Percentiles rank a stretch among this genome's conserved stretches.
phyloP scores from a whole-genome alignment of 2,888 invertebrate genomes.

The Hermaeophaga mercurialis region DNA sequence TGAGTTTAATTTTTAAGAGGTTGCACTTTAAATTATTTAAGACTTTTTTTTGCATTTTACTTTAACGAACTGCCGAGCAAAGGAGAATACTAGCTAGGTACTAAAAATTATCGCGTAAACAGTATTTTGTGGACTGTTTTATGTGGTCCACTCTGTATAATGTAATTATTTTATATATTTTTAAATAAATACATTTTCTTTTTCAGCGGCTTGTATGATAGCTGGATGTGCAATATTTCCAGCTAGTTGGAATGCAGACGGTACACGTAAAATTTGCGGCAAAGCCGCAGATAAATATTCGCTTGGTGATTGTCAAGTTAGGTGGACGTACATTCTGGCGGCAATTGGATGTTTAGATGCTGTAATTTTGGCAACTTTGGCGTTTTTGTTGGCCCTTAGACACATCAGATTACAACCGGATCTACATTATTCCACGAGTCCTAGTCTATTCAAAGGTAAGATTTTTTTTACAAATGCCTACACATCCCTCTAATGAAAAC shows the following conservation, averaged over 20 bases:
- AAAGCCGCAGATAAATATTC: constrained; percentile 73
- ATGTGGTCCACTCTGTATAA: too few species aligned
- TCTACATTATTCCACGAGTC: constrained; percentile 71
- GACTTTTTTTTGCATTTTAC: too few species aligned
- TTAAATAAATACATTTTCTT: too few species aligned
- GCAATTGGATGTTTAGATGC: constrained; percentile 89
- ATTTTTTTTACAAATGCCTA: too few species aligned
- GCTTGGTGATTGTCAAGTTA: constrained; percentile 83
- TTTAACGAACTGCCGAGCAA: too few species aligned
- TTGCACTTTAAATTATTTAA: too few species aligned
- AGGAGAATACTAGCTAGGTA: too few species aligned
- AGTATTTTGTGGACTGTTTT: too few species aligned
- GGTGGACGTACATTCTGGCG: constrained; percentile 93
- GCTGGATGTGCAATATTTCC: constrained; percentile 89
- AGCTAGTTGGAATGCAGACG: constrained; percentile 85
- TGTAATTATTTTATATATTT: too few species aligned
- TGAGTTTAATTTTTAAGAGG: too few species aligned
- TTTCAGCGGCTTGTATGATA: constrained; percentile 83
- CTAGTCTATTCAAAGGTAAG: constrained; percentile 60
- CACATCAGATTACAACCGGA: constrained; percentile 86
- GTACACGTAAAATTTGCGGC: constrained; percentile 86
- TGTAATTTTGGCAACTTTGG: constrained; percentile 82
- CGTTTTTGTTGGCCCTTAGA: constrained; percentile 90
- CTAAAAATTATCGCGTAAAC: too few species aligned
- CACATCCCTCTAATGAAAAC: too few species aligned